A percentile compares a stretch with the other conserved stretches of the same genome.
phyloP scores from a whole-genome alignment of 2,888 invertebrate species.

The Ichneumoninae sp. region DNA sequence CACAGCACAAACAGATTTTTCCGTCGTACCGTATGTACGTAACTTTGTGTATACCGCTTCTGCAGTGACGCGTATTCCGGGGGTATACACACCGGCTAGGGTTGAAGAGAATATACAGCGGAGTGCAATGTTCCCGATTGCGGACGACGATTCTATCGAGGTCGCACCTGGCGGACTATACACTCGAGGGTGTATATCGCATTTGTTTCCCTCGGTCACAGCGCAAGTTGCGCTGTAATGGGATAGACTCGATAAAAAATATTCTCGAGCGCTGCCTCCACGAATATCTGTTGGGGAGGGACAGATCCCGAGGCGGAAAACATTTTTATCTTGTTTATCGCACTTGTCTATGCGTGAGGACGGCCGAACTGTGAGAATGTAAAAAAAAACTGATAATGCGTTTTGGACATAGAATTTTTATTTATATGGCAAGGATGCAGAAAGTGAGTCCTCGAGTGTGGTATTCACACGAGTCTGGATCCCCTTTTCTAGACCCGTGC shows the following conservation, averaged over 20 bases:
- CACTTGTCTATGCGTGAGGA: too few species aligned
- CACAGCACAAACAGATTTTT: slow-evolving; percentile 61
- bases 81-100: background rate
- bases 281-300: too few species aligned
- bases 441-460: too few species aligned
- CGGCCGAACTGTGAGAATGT: too few species aligned
- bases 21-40: slow-evolving; percentile 34
- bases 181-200: slow-evolving; percentile 10
- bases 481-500: too few species aligned
- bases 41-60: slow-evolving; percentile 29
- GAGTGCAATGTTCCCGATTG: slow-evolving; percentile 15
- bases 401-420: too few species aligned
- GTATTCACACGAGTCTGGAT: too few species aligned
- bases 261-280: too few species aligned
- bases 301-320: too few species aligned
- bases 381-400: too few species aligned
- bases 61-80: slow-evolving; percentile 22
- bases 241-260: slow-evolving; percentile 8
- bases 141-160: slow-evolving; percentile 38
- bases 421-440: too few species aligned
- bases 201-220: slow-evolving; percentile 28
- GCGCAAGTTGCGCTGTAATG: slow-evolving; percentile 14
- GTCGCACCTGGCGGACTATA: slow-evolving; percentile 42
- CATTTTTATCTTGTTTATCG: too few species aligned
- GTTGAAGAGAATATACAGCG: slow-evolving; percentile 8